Conservation (phyloP, 2,888 invertebrate genomes). For the Dugesia japonica region DNA sequence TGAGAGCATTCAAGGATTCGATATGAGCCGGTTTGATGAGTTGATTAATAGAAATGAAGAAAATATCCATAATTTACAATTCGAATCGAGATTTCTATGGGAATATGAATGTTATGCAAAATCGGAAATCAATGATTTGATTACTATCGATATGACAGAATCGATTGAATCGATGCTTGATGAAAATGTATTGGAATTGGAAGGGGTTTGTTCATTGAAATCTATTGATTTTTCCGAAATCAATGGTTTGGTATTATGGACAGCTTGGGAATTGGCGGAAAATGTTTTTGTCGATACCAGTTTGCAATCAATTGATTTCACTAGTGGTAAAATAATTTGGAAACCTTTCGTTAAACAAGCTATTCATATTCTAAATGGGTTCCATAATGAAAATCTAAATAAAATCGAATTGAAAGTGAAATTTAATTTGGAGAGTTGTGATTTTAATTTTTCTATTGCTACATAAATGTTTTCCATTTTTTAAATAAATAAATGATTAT, state of each 20-base stretch:
- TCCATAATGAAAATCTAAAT: neutral
- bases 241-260: neutral
- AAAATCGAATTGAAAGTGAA: neutral
- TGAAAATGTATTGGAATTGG: neutral
- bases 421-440: neutral
- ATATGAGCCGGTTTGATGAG: slow-evolving; percentile 66
- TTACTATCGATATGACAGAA: neutral
- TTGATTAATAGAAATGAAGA: slow-evolving; percentile 53
- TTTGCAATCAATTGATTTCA: neutral
- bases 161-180: too few relatives aligned
- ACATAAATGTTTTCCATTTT: too few relatives aligned
- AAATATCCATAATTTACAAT: slow-evolving; percentile 44
- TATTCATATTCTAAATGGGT: neutral
- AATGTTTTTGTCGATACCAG: neutral
- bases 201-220: neutral
- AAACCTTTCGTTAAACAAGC: neutral
- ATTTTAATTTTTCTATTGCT: too few relatives aligned
- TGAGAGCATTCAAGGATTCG: slow-evolving; percentile 59
- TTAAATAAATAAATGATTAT: too few relatives aligned
- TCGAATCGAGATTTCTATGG: slow-evolving; percentile 90
- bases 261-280: neutral
- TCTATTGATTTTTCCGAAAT: neutral
- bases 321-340: neutral
- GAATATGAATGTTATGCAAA: slow-evolving; percentile 58
- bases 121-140: neutral